Conservation (phyloP, 1,140 invertebrate genomes). For the Microplitis mediator region DNA sequence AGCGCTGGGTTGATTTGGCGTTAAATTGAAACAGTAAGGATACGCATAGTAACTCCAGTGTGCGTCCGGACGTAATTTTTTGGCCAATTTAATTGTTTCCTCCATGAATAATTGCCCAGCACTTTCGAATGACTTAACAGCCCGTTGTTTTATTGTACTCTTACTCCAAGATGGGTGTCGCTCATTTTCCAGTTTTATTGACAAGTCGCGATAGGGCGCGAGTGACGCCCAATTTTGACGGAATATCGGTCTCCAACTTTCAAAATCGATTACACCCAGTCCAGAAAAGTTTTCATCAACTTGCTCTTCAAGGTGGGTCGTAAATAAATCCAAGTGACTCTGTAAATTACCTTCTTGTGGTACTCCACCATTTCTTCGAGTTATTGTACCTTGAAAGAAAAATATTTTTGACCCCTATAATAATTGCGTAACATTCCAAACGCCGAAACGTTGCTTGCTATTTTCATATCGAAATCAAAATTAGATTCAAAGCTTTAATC, state of each 20-base stretch:
- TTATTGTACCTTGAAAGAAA: constrained; percentile 34
- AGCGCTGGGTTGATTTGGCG: constrained; percentile 58
- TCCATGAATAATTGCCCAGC: constrained; percentile 70
- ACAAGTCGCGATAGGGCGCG: constrained; percentile 69
- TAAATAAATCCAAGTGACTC: constrained; percentile 67
- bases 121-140: constrained; percentile 67
- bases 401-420: too few species aligned
- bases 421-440: too few species aligned
- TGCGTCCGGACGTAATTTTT: constrained; percentile 69
- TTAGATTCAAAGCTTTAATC: too few species aligned
- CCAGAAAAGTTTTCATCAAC: constrained; percentile 70
- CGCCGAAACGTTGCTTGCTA: too few species aligned
- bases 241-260: constrained; percentile 80
- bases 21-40: constrained; percentile 80
- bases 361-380: constrained; percentile 74
- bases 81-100: constrained; percentile 68
- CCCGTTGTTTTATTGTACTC: constrained; percentile 63
- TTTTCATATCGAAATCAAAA: too few species aligned
- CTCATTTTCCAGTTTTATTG: constrained; percentile 65
- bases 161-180: constrained; percentile 68
- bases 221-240: constrained; percentile 74
- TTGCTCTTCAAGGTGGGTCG: constrained; percentile 62
- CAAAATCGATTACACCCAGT: constrained; percentile 80
- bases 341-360: constrained; percentile 75
- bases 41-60: constrained; percentile 83